phyloP scores from a whole-genome alignment of 2,113 vertebrate species.

The Heliornis fulica region DNA sequence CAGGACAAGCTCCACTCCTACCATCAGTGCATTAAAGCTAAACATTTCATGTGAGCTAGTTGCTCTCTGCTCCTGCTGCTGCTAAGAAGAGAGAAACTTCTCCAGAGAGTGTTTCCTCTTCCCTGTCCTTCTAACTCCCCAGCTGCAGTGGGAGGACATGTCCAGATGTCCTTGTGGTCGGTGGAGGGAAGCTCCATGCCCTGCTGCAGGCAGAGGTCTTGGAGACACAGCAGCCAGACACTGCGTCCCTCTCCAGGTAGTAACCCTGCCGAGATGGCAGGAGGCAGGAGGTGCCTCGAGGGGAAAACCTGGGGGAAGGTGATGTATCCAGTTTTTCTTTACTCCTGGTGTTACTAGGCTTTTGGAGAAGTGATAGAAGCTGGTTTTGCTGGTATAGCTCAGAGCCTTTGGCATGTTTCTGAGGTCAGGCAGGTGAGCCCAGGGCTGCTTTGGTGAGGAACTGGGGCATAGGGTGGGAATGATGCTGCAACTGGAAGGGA shows the following conservation, averaged over 20 bases:
- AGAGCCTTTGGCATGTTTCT: background rate
- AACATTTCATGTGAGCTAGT: background rate
- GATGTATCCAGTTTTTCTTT: background rate
- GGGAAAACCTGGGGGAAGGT: background rate
- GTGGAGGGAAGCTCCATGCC: accelerated
- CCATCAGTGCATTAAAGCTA: background rate
- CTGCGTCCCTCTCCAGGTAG: background rate
- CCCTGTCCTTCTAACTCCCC: background rate
- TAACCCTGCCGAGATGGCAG: background rate
- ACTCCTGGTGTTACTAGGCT: background rate
- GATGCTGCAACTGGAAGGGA: background rate
- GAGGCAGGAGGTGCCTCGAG: background rate
- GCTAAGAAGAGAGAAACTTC: background rate
- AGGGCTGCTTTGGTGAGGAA: background rate
- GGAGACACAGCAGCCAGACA: too few relatives aligned
- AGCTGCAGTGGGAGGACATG: background rate
- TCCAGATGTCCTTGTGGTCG: background rate
- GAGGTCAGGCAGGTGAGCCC: background rate
- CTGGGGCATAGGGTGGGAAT: background rate
- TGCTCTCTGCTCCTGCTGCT: background rate
- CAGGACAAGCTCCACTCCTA: background rate
- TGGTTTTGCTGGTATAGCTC: background rate
- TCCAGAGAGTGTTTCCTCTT: background rate
- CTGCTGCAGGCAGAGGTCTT: background rate
- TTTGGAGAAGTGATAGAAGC: background rate